A percentile compares a stretch with the other conserved stretches of the same genome.
Conservation (phyloP, 2,797 vertebrate genomes). For the Pangasius macronema region DNA sequence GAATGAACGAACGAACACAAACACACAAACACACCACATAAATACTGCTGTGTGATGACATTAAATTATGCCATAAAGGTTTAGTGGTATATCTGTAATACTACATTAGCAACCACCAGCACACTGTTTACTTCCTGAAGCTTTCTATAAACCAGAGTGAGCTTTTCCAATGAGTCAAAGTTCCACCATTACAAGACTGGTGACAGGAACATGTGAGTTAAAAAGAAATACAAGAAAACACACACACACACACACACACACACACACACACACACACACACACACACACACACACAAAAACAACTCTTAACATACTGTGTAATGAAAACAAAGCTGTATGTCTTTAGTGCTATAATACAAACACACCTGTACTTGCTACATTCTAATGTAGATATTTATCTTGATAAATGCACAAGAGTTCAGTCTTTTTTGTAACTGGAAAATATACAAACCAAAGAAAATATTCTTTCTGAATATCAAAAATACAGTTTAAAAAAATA, state of each 20-base stretch:
- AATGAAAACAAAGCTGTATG: conserved; percentile 14
- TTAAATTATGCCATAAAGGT: not conserved
- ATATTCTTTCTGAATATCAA: conserved; percentile 34
- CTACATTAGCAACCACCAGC: not conserved
- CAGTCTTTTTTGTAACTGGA: conserved; percentile 1
- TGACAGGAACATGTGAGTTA: not conserved
- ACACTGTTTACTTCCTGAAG: not conserved
- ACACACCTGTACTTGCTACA: conserved; percentile 24
- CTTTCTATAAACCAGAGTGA: not conserved
- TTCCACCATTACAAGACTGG: not conserved
- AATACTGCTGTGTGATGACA: not conserved
- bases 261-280: not conserved
- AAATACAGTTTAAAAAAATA: conserved; percentile 34
- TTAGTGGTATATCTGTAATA: conserved; percentile 14
- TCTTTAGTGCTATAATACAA: conserved; percentile 26
- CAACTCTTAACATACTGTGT: not conserved
- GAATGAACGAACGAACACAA: too few species aligned
- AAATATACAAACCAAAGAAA: conserved; percentile 26
- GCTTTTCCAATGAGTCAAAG: not conserved
- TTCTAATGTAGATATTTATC: conserved; percentile 23
- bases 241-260: not conserved
- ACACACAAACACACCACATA: not conserved
- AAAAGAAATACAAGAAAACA: not conserved
- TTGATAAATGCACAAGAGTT: conserved; percentile 27
- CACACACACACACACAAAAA: not conserved